These are phyloP conservation scores for Tupaia tana DNA, from an alignment of 2,113 vertebrate species.

Conservation along the genomic window DNA sequence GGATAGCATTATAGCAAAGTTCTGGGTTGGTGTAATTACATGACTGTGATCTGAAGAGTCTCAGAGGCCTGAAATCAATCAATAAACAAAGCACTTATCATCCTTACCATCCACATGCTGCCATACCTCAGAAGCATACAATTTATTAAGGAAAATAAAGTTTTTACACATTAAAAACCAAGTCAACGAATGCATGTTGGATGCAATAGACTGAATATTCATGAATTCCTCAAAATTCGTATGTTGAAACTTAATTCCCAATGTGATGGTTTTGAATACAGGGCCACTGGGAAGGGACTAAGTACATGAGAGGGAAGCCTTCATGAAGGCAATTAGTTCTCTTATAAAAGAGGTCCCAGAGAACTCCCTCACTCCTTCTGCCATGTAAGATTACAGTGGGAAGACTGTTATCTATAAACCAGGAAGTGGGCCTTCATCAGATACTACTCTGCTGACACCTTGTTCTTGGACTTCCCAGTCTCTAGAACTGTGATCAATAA, in stretches of 20 bases:
- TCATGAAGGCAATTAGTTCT: neutral
- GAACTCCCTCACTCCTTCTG: neutral
- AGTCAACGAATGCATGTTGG: neutral
- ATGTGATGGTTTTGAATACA: neutral
- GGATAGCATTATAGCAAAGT: neutral
- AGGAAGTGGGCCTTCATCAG: neutral
- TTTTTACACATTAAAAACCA: neutral
- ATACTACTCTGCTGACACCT: neutral
- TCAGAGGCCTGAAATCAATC: neutral
- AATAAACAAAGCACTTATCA: neutral
- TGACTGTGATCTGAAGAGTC: neutral
- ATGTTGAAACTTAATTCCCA: neutral
- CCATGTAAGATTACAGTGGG: neutral
- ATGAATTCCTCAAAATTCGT: neutral
- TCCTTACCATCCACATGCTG: neutral
- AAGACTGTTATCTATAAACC: neutral
- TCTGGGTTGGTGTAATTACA: neutral
- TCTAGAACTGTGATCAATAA: neutral
- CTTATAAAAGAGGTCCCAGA: neutral
- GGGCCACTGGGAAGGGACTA: neutral
- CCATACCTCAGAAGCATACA: neutral
- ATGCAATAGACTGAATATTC: neutral
- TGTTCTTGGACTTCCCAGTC: neutral
- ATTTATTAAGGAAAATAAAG: neutral
- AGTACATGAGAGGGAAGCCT: neutral